Evolutionary conservation across 2,888 invertebrate species (phyloP), one percentile per base, ranked within the genome.

Genomic region (Cloeon dipterum): DNA sequence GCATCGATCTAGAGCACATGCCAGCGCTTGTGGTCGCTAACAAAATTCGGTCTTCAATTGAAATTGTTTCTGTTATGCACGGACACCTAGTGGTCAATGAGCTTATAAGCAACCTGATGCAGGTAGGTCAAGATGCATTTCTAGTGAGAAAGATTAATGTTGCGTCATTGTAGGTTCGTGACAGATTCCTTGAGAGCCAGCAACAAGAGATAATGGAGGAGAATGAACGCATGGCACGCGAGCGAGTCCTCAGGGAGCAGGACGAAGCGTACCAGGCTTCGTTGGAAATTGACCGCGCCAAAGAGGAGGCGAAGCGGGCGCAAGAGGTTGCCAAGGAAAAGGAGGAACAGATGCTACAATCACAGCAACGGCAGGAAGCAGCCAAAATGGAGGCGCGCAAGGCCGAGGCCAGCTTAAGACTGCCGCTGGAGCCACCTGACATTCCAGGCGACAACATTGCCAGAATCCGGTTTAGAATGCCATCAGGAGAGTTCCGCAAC

Each of bases 231-330:
- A 79, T 82, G 44, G 86, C 81, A 8, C 61, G 93, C 38, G 89
- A 91, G 57, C 64, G 68, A 47, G 85, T 94, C 37, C 88, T 89
- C 58, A 67, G 73, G 48, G 91, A 93, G 56, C 93, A 94, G 61
- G 91, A 94, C 61, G 73, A 74, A 55, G 93, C 93, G 1, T 94
- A 88, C 58, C 74, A 85, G 54, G 74, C 70, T 52, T 91, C 91
- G 46, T 65, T 94, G 38, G 78, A 78, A 51, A 77, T 74, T 1
- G 86, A 86, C 56, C 71, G 79, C 61, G 83, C 83, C 39, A 86
- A 86, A 59, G 86, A 88, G 57, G 83, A 85, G 59, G 70, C 79
- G 3, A 78, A 74, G 54, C 68, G 72, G 46, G 69, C 74, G 52
- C 74, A 76, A 53, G 79, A 79, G 48, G 68, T 73, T 47, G 74